Evolutionary conservation across 2,888 invertebrate species (phyloP), one percentile per base, ranked within the genome.

Genomic region (Platerodrilus igneus): DNA sequence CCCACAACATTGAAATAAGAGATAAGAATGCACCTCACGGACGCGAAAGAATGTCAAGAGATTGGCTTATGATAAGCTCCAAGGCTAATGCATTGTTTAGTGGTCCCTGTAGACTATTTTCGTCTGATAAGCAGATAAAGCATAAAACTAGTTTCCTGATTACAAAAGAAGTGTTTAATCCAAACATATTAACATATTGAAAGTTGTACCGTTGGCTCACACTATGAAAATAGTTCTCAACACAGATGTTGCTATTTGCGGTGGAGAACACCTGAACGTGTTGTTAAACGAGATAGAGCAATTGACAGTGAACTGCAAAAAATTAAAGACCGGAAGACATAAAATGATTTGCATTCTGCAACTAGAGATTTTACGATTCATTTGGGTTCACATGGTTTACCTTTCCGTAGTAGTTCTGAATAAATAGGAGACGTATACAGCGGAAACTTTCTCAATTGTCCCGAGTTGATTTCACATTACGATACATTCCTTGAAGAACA

Each of bases 21-120:
- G n/a, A n/a, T n/a, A n/a, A 22, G 10, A 22, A 22, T 22, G 22
- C 22, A n/a, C n/a, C 22, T 8, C 8, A 22, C 5, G 22, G n/a
- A 22, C 22, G n/a, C 22, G 22, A 22, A n/a, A 22, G 10, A n/a
- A 9, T 22, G 10, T 4, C 4, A n/a, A 4, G 22, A n/a, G 22
- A 22, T 22, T 22, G 22, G 22, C 22, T 22, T 22, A n/a, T n/a
- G n/a, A n/a, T n/a, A n/a, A n/a, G n/a, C n/a, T n/a, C n/a, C n/a
- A n/a, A n/a, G n/a, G n/a, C 22, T 22, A 22, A 13, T 30, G 13
- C 34, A 31, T 33, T 39, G 23, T 23, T 48, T 37, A 39, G 34
- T 39, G 39, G 29, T 43, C 41, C 31, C 15, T 30, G 31, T 9
- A 14, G 34, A 15, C 20, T 13, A 28, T 20, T 18, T 28, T 31